phyloP scores from a whole-genome alignment of 2,113 vertebrate species.

The Coptodon rendalli region DNA sequence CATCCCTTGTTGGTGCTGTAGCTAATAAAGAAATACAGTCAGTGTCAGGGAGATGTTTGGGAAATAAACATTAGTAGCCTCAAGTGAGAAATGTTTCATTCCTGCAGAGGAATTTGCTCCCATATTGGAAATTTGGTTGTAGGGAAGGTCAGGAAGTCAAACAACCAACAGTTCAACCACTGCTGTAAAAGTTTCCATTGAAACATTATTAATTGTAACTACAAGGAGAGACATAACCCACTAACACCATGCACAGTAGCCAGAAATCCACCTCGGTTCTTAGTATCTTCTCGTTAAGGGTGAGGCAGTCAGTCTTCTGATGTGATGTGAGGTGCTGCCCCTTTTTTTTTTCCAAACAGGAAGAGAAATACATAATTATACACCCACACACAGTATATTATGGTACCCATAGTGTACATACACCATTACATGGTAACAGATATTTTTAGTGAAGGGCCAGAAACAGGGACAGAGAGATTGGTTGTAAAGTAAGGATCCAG shows the following conservation, averaged over 20 bases:
- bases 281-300: not conserved
- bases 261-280: not conserved
- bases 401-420: conserved; percentile 3
- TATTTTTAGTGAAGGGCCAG: conserved; percentile 24
- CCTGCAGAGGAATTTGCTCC: not conserved
- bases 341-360: not conserved
- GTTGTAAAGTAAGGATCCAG: not conserved
- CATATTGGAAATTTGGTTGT: not conserved
- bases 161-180: not conserved
- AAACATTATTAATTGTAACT: not conserved
- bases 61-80: not conserved
- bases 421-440: conserved; percentile 3
- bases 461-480: not conserved
- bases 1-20: not conserved
- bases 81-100: not conserved
- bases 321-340: not conserved
- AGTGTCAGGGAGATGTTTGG: not conserved
- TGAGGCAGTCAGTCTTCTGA: not conserved
- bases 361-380: conserved; percentile 42
- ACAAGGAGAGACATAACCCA: not conserved
- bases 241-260: not conserved
- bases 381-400: conserved; percentile 31
- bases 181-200: not conserved
- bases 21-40: conserved; percentile 1
- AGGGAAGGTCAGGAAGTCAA: not conserved